Conservation (phyloP, 2,113 vertebrate genomes). For the Nipponia nippon region DNA sequence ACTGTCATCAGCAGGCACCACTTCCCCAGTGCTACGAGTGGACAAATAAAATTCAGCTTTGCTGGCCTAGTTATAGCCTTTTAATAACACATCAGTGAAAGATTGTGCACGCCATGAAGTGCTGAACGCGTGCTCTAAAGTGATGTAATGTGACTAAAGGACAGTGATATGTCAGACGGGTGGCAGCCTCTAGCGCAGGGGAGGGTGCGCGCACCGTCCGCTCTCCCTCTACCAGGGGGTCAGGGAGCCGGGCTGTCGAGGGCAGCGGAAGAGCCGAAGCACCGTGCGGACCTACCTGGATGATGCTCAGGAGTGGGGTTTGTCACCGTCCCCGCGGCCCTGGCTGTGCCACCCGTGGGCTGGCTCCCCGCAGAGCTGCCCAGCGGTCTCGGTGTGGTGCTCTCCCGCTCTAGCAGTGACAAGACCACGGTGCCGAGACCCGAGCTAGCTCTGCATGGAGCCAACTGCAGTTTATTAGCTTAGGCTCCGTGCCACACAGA, state of each 20-base stretch:
- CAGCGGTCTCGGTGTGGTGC: accelerated
- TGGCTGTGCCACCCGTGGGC: background rate
- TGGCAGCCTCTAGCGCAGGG: background rate
- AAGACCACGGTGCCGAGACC: accelerated
- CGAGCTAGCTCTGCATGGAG: accelerated
- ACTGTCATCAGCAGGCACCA: background rate
- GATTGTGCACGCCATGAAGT: constrained; percentile 13
- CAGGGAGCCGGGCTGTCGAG: accelerated
- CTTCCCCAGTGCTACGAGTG: background rate
- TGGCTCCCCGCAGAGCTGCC: background rate
- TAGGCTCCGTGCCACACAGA: background rate
- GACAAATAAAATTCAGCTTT: constrained; percentile 11
- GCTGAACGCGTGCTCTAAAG: background rate
- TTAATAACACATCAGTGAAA: constrained; percentile 1
- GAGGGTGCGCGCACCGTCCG: accelerated
- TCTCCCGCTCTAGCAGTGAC: accelerated
- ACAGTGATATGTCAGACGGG: background rate
- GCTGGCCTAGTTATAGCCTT: constrained; percentile 21
- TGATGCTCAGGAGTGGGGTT: background rate
- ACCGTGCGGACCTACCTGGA: accelerated
- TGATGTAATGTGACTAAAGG: accelerated
- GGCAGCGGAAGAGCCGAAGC: background rate
- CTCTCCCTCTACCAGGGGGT: accelerated
- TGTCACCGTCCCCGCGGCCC: background rate
- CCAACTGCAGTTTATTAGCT: background rate